Base-by-base conservation (phyloP, 2,797 vertebrate genomes). In the Anableps anableps region DNA sequence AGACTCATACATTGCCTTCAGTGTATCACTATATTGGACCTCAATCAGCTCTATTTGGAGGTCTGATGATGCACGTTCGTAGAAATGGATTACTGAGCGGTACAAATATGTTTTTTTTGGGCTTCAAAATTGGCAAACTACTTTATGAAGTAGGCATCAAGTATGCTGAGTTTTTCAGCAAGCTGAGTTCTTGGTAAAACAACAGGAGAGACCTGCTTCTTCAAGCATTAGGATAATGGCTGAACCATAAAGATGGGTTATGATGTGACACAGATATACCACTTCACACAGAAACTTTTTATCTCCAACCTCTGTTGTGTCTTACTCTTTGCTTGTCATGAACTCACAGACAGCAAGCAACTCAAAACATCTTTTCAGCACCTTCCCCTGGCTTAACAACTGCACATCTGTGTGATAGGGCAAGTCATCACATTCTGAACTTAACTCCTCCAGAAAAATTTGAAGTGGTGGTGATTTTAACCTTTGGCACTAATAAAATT, bases 11-110 rank as follows among this genome's bases (percentile, higher is more conserved):
- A 45, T 68, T 68, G 41, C 31, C 47, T 73, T 73, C 9, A 80
- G 74, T 53, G 45, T 48, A 13, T 48, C 73, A 68, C 26, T 81
- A 45, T 71, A 84, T 51, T 80, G 78, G 8, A 82, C 55, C 23
- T 82, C 58, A 29, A 60, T 77, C 79, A 75, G 60, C 64, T 78
- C 81, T 38, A 75, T 75, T 34, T 75, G 76, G 23, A 75, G 31
- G 31, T 79, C 13, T 16, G 31, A 41, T 50, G 74, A 34, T 76
- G 66, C 64, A 43, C 14, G 45, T 79, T 76, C 43, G 5, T 23
- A 51, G 29, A 80, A 83, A 80, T 55, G 48, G 70, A 26, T 83
- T 83, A 36, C 5, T 4, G 47, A 78, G 62, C 45, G 66, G 4
- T 21, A 53, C 9, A 1, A 76, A 79, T 14, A 3, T 58, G 1